These are phyloP conservation scores for Globia sparganii DNA, from an alignment of 2,888 invertebrate genomes.

Conservation along the genomic window DNA sequence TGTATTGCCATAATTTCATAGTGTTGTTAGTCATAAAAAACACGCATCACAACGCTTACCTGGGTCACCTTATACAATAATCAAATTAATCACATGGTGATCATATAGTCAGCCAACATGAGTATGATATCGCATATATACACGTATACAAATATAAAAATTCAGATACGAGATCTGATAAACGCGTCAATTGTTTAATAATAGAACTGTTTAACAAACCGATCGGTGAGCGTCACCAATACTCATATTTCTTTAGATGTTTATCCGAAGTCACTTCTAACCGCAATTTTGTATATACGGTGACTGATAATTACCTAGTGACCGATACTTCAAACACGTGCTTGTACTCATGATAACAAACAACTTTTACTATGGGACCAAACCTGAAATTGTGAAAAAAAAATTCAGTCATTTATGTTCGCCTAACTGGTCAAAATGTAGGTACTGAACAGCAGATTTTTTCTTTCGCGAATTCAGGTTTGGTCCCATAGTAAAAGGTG, in stretches of 20 bases:
- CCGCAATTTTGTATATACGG: too few relatives aligned
- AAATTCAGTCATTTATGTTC: too few relatives aligned
- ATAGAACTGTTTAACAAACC: conserved; percentile 53
- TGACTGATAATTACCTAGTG: too few relatives aligned
- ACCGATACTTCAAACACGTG: too few relatives aligned
- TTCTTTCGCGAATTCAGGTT: too few relatives aligned
- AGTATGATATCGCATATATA: not conserved
- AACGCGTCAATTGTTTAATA: conserved; percentile 43
- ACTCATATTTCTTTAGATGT: conserved; percentile 44
- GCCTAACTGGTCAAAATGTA: too few relatives aligned
- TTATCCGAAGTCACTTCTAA: conserved; percentile 10
- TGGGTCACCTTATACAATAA: not conserved
- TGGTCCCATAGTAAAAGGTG: too few relatives aligned
- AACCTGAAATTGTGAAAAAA: too few relatives aligned
- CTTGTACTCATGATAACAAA: too few relatives aligned
- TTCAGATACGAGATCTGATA: conserved; percentile 39
- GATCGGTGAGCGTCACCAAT: conserved; percentile 43
- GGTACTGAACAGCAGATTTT: too few relatives aligned
- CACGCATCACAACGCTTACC: not conserved
- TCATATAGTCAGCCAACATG: not conserved
- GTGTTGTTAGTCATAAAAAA: not conserved
- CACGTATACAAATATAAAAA: conserved; percentile 29
- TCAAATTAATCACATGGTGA: not conserved
- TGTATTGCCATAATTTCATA: not conserved
- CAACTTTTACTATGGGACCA: too few relatives aligned